Conservation (phyloP, 2,113 vertebrate genomes). For the Syngnathoides biaculeatus region DNA sequence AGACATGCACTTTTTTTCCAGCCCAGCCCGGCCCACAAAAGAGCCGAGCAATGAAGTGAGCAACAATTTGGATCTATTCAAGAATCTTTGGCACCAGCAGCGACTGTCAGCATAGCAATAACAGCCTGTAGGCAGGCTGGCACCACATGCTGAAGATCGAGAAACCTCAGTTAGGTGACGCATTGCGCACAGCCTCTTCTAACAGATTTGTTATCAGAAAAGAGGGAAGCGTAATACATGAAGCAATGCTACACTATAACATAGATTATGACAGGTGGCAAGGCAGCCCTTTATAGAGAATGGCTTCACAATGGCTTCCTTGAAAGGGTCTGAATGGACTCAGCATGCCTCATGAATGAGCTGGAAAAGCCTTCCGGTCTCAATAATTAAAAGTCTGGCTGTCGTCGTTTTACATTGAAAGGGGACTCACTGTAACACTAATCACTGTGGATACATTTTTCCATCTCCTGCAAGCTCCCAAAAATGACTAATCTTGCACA, state of each 20-base stretch:
- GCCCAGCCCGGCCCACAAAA: neutral
- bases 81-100: neutral
- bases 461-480: too few species aligned
- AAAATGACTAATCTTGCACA: too few species aligned
- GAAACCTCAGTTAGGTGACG: constrained; percentile 30
- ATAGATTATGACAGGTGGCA: too few species aligned
- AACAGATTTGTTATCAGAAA: constrained; percentile 10
- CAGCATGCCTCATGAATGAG: too few species aligned
- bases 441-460: too few species aligned
- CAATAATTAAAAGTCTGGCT: too few species aligned
- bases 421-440: too few species aligned
- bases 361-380: too few species aligned
- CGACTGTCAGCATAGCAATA: constrained; percentile 3
- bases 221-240: neutral
- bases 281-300: too few species aligned
- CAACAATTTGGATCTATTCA: constrained; percentile 2
- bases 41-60: neutral
- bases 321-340: too few species aligned
- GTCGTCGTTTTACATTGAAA: too few species aligned
- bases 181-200: constrained; percentile 13
- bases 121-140: neutral
- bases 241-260: neutral
- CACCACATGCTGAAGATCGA: constrained; percentile 9
- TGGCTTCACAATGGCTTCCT: too few species aligned
- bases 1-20: neutral